Base-by-base conservation (phyloP, 2,113 vertebrate species). In the Anolis sagrei region DNA sequence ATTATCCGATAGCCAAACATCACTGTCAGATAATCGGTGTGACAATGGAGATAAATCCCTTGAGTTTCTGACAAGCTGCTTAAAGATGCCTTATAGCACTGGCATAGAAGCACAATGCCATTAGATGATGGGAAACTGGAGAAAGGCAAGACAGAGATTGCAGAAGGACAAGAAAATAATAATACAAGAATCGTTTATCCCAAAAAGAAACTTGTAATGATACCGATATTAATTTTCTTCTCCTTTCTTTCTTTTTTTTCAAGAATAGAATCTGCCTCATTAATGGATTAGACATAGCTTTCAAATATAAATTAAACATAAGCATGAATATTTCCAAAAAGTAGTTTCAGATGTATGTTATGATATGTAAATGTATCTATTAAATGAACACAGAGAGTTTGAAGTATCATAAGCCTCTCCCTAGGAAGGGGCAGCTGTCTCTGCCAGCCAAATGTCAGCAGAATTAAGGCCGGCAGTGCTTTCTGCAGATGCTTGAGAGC, bases 161-260 rank as follows among this genome's bases (percentile, higher is more conserved):
- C 7, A 51, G 51, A 51, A 51, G 84, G 1, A 76, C 69, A 81
- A 85, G 34, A 9, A 18, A 19, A 29, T 39, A 66, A 48, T n/a
- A 86, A 19, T n/a, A 4, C 19, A 88, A 88, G 29, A 86, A 82
- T 48, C 80, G 84, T 51, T 2, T 62, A 19, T 73, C 81, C 54
- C 54, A 81, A 88, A 91, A 58, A 58, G 80, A 84, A 89, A 44
- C 75, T 82, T 86, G 79, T 86, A 90, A 68, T 18, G 58, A 80
- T 90, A 82, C 73, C 39, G 36, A 1, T 23, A 78, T 44, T 90
- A 86, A 81, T 44, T 82, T 73, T 69, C 10, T 44, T 49, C 11
- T 68, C 27, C 27, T 29, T 77, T 18, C 62, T 13, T 86, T 34
- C 34, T 77, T 32, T 79, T 25, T 86, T 34, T 49, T 72, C 3